Conservation (phyloP, 2,888 invertebrate species). For the Micropterix aruncella region DNA sequence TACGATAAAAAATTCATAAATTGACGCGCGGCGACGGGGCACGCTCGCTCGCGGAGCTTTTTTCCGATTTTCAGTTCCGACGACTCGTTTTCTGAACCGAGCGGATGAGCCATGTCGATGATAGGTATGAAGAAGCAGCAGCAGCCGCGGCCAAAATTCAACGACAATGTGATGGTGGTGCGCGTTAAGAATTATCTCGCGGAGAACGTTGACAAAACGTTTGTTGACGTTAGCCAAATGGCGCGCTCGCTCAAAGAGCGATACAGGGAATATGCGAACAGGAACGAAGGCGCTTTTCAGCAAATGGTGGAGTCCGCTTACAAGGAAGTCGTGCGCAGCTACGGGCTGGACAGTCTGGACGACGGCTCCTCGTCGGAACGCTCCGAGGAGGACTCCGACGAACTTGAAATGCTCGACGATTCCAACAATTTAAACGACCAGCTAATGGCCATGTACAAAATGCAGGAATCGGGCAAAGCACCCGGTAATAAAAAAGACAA, state of each 20-base stretch:
- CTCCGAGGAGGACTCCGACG: constrained; percentile 43
- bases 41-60: too few species aligned
- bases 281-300: constrained; percentile 68
- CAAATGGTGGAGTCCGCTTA: constrained; percentile 65
- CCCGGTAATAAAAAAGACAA: constrained; percentile 21
- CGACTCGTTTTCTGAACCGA: too few species aligned
- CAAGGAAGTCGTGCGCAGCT: constrained; percentile 54
- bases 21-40: too few species aligned
- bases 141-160: constrained; percentile 28
- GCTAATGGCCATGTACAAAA: constrained; percentile 33
- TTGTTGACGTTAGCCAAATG: constrained; percentile 73
- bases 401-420: constrained; percentile 64
- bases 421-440: constrained; percentile 57
- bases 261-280: constrained; percentile 61
- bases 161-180: constrained; percentile 42
- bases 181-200: constrained; percentile 63
- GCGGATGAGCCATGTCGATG: constrained; percentile 10
- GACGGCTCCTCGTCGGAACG: constrained; percentile 43
- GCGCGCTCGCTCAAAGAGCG: constrained; percentile 63
- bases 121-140: constrained; percentile 36
- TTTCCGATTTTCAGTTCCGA: too few species aligned
- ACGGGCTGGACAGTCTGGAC: constrained; percentile 48
- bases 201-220: constrained; percentile 65
- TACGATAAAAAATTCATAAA: too few species aligned
- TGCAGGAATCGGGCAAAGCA: constrained; percentile 34